Evolutionary conservation across 2,113 vertebrate genomes (phyloP).

Genomic region (Lanius ludovicianus): DNA sequence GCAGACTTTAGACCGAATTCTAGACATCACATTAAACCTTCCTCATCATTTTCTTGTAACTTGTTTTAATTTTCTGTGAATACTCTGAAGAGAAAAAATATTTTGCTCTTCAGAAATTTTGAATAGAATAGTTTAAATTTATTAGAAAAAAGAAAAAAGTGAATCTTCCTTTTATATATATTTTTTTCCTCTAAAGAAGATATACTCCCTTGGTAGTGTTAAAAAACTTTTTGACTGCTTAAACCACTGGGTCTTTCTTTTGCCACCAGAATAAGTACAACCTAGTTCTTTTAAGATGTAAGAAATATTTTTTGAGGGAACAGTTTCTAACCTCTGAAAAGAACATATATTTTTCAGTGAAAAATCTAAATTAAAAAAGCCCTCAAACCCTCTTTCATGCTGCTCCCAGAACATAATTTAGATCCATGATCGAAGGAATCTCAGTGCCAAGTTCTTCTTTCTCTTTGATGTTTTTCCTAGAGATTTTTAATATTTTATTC

Average conservation of each 20-base stretch:
- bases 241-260: not conserved
- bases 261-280: not conserved
- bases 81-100: not conserved
- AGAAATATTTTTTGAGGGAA: not conserved
- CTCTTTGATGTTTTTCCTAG: not conserved
- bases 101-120: not conserved
- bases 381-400: not conserved
- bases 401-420: not conserved
- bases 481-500: conserved; percentile 19
- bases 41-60: not conserved
- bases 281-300: not conserved
- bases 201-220: not conserved
- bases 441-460: not conserved
- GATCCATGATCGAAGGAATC: not conserved
- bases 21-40: not conserved
- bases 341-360: not conserved
- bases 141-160: not conserved
- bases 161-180: not conserved
- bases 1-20: not conserved
- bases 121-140: not conserved
- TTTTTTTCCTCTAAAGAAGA: not conserved
- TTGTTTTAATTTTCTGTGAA: not conserved
- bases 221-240: not conserved
- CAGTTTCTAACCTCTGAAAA: not conserved
- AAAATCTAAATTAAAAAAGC: not conserved